phyloP scores from a whole-genome alignment of 2,888 invertebrate species.

The Sarcophaga carnaria region DNA sequence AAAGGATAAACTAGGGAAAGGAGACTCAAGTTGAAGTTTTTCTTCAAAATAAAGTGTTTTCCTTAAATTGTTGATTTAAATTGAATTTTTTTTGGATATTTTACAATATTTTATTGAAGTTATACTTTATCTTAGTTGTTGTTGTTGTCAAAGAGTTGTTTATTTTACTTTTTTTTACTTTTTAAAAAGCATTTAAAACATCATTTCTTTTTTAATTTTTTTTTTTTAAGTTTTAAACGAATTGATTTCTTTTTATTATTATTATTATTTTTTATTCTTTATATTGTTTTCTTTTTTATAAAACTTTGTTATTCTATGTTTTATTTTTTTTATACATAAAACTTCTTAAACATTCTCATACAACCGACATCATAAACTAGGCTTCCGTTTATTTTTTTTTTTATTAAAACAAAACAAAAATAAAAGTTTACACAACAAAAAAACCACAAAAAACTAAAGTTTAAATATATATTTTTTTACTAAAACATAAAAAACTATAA shows the following conservation, averaged over 20 bases:
- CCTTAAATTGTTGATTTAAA: no score
- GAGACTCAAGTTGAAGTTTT: background rate
- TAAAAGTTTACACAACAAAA: background rate
- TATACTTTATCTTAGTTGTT: background rate
- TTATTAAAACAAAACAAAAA: conserved; percentile 42
- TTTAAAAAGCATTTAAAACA: conserved; percentile 72
- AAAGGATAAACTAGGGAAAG: conserved; percentile 44
- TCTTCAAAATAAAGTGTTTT: background rate
- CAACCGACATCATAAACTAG: conserved; percentile 57
- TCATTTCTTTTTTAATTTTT: conserved; percentile 49
- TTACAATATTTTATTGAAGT: no score
- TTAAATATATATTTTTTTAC: conserved; percentile 61
- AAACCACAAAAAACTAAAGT: conserved; percentile 53
- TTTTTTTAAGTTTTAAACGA: background rate
- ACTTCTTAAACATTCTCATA: conserved; percentile 67
- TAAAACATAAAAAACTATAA: conserved; percentile 38
- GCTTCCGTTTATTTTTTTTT: conserved; percentile 56
- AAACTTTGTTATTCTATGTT: conserved; percentile 64
- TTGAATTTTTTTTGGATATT: no score
- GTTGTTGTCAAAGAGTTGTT: conserved; percentile 51
- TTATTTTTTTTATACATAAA: conserved; percentile 58
- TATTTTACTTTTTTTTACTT: conserved; percentile 71
- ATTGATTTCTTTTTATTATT: conserved; percentile 4
- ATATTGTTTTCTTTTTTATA: conserved; percentile 53
- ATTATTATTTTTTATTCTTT: conserved; percentile 37